Conservation (phyloP, 2,888 invertebrate genomes). For the Eupithecia subumbrata region DNA sequence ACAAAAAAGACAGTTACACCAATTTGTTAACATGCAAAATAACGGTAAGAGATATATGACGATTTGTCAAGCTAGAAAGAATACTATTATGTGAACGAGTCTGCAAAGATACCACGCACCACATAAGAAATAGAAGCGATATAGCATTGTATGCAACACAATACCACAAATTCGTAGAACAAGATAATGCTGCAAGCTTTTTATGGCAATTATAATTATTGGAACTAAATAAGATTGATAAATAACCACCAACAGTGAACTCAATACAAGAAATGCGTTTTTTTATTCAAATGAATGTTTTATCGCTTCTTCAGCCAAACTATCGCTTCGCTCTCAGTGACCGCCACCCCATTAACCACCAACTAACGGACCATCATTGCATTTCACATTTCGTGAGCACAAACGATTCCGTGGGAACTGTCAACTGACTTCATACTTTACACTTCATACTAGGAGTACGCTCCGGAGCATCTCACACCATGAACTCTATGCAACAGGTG, state of each 20-base stretch:
- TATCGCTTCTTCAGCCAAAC: neutral
- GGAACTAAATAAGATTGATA: neutral
- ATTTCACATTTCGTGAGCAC: constrained; percentile 67
- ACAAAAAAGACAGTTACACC: constrained; percentile 50
- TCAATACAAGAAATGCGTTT: neutral
- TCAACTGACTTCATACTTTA: constrained; percentile 57
- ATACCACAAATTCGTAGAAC: constrained; percentile 18
- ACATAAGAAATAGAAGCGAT: constrained; percentile 26
- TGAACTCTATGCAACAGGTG: constrained; percentile 20
- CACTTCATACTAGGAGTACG: constrained; percentile 29
- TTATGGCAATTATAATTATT: neutral
- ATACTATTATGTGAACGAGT: constrained; percentile 58
- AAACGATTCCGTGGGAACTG: constrained; percentile 70
- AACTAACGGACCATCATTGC: constrained; percentile 64
- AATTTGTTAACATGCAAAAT: constrained; percentile 54
- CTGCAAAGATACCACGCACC: constrained; percentile 21
- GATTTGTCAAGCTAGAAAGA: constrained; percentile 60
- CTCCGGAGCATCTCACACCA: constrained; percentile 23
- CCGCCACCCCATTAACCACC: constrained; percentile 47
- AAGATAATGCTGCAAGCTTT: constrained; percentile 1
- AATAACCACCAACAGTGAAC: neutral
- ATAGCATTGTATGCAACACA: constrained; percentile 28
- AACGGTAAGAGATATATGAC: constrained; percentile 54
- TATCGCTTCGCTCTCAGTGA: constrained; percentile 19
- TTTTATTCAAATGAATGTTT: neutral